Evolutionary conservation across 2,888 invertebrate genomes (phyloP).

Genomic region (Parochlus steinenii): DNA sequence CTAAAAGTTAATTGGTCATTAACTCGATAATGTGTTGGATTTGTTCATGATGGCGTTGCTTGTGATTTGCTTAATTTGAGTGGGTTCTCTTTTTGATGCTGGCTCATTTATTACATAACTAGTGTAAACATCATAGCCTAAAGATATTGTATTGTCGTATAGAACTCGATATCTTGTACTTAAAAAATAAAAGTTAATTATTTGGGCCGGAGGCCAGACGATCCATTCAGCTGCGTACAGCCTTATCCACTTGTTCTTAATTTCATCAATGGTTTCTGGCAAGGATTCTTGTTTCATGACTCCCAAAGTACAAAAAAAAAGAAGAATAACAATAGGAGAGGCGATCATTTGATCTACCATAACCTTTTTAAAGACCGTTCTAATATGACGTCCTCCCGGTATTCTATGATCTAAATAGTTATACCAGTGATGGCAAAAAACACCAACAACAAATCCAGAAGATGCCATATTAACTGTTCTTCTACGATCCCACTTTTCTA

Average conservation of each 20-base stretch:
- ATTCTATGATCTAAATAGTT: constrained; percentile 51
- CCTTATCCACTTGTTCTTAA: constrained; percentile 32
- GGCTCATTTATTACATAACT: constrained; percentile 43
- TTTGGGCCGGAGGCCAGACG: constrained; percentile 85
- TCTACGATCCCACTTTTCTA: constrained; percentile 36
- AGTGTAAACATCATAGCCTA: constrained; percentile 73
- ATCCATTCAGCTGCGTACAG: constrained; percentile 79
- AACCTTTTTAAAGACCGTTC: constrained; percentile 57
- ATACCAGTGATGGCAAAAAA: constrained; percentile 80
- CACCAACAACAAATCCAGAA: constrained; percentile 56
- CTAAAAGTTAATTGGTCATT: too few species aligned
- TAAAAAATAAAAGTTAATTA: constrained; percentile 79
- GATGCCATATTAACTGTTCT: constrained; percentile 62
- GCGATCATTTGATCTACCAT: constrained; percentile 67
- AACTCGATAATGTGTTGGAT: background rate
- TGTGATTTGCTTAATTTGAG: background rate
- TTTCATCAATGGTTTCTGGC: constrained; percentile 37
- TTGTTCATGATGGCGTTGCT: background rate
- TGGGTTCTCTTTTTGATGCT: background rate
- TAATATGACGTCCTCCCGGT: constrained; percentile 51
- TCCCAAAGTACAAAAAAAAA: constrained; percentile 62
- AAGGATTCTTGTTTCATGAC: constrained; percentile 46
- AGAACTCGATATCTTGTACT: constrained; percentile 68
- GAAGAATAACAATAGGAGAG: constrained; percentile 61
- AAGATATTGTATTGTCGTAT: constrained; percentile 71